Evolutionary conservation across 2,888 invertebrate species (phyloP).

Genomic region (Callinectes sapidus): DNA sequence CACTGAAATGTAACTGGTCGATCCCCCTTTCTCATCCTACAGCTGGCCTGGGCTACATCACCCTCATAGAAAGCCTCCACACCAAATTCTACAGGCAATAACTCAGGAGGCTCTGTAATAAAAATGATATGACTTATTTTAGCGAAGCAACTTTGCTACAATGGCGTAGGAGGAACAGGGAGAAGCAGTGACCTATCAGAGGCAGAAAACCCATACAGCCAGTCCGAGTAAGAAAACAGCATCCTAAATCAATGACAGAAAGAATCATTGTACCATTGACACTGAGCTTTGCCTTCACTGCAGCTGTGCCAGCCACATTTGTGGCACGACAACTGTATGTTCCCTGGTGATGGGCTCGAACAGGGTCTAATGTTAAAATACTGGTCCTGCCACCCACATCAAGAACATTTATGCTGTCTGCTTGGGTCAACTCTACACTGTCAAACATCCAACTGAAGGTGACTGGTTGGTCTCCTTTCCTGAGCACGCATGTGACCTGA

Average conservation of each 20-base stretch:
- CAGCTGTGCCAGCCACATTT: constrained; percentile 77
- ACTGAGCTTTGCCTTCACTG: constrained; percentile 52
- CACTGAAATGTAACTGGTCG: constrained; percentile 76
- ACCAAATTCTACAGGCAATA: constrained; percentile 70
- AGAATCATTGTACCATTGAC: constrained; percentile 69
- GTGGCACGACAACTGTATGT: constrained; percentile 86
- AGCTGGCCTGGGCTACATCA: constrained; percentile 73
- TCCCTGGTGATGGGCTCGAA: constrained; percentile 81
- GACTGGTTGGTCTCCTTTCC: constrained; percentile 83
- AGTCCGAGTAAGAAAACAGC: neutral
- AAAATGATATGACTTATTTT: constrained; percentile 40
- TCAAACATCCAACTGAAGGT: constrained; percentile 76
- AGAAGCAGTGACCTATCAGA: constrained; percentile 26
- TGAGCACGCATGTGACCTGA: constrained; percentile 70
- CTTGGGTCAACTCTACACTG: constrained; percentile 74
- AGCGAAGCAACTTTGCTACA: neutral
- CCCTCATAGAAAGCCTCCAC: constrained; percentile 64
- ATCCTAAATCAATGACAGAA: neutral
- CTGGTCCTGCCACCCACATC: constrained; percentile 80
- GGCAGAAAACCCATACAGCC: neutral
- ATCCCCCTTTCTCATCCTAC: constrained; percentile 76
- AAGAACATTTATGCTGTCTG: constrained; percentile 72
- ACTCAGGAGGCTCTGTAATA: constrained; percentile 69
- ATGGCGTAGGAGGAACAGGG: constrained; percentile 62
- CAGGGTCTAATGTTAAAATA: constrained; percentile 83